These are phyloP conservation scores for Globodera ellingtonae DNA, from an alignment of 1,140 invertebrate species.

Conservation along the genomic window DNA sequence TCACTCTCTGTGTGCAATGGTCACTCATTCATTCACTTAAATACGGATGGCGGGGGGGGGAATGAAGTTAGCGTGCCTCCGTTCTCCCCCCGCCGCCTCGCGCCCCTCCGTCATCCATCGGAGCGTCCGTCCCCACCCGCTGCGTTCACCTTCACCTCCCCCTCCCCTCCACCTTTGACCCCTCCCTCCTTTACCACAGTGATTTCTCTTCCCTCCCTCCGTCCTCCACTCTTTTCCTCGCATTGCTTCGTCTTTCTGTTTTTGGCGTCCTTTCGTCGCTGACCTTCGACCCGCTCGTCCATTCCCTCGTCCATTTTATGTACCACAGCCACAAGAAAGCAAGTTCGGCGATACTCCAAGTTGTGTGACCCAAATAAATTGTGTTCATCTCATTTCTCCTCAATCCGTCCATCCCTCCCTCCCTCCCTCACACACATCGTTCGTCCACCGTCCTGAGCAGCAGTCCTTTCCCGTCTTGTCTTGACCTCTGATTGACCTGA, in stretches of 20 bases:
- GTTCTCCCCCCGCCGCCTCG: background rate
- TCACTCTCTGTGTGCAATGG: background rate
- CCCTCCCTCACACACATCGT: background rate
- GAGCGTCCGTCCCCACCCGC: background rate
- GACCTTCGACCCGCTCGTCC: constrained; percentile 12
- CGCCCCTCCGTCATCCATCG: too few species aligned
- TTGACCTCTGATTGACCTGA: background rate
- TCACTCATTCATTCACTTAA: background rate
- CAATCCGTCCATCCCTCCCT: background rate
- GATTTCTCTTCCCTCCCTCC: background rate
- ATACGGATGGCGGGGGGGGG: too few species aligned
- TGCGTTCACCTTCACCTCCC: background rate
- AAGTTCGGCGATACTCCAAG: background rate
- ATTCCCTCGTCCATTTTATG: background rate
- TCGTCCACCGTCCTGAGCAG: background rate
- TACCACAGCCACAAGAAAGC: background rate
- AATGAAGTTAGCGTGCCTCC: background rate
- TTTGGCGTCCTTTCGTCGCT: constrained; percentile 5
- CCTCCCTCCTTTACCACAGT: background rate
- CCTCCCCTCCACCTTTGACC: background rate
- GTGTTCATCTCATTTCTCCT: background rate
- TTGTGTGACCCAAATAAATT: constrained; percentile 7
- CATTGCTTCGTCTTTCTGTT: background rate
- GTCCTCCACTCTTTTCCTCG: background rate
- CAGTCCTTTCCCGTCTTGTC: constrained; percentile 4